Percentiles rank a stretch among this genome's conserved stretches.
Evolutionary conservation across 2,888 invertebrate species (phyloP).

Genomic region (Drosophila subsilvestris): DNA sequence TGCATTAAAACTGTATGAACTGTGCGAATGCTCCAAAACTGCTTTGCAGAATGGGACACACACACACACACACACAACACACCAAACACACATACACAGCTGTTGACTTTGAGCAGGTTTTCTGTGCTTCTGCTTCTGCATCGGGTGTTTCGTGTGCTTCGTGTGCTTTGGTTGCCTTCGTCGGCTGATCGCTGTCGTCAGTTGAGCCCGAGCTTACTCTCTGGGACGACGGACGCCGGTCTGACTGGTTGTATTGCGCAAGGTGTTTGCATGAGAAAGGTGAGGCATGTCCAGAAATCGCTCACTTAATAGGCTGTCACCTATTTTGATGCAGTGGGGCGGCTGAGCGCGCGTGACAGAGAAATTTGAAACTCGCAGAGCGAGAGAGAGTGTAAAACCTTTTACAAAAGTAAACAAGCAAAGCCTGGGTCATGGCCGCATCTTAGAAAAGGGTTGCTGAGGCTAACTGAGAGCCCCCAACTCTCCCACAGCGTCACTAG

Average conservation of each 20-base stretch:
- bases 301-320: neutral
- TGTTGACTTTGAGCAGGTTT: neutral
- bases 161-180: too few species aligned
- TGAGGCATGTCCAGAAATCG: neutral
- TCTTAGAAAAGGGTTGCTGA: too few species aligned
- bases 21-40: neutral
- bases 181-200: neutral
- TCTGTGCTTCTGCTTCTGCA: neutral
- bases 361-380: neutral
- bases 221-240: neutral
- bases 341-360: too few species aligned
- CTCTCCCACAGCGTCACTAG: neutral
- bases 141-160: neutral
- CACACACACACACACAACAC: neutral
- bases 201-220: neutral
- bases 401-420: too few species aligned
- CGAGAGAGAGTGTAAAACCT: neutral
- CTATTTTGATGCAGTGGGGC: neutral
- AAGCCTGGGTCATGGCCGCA: too few species aligned
- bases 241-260: neutral
- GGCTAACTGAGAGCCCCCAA: neutral
- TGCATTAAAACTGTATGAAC: neutral
- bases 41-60: constrained; percentile 1
- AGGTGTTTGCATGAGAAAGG: neutral
- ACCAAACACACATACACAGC: neutral